Percentiles rank a stretch among this genome's conserved stretches.
Conservation (phyloP, 2,888 invertebrate genomes). For the Rhabditophanes sp. region DNA sequence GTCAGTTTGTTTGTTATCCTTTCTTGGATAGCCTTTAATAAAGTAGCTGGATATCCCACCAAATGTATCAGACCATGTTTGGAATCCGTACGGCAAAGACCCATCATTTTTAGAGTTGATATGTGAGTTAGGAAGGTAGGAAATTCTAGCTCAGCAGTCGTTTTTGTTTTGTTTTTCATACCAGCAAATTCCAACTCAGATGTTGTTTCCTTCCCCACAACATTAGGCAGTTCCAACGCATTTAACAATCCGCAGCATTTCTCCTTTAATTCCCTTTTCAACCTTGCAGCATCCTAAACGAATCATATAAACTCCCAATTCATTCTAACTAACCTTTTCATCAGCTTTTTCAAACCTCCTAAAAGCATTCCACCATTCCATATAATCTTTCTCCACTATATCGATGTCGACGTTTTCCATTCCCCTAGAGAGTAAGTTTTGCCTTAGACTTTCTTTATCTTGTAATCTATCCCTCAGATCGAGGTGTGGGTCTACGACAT, state of each 20-base stretch:
- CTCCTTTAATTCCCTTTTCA: slow-evolving; percentile 14
- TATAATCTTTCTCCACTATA: slow-evolving; percentile 14
- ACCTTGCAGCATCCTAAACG: slow-evolving; percentile 7
- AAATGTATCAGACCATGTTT: slow-evolving; percentile 15
- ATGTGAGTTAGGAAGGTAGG: slow-evolving; percentile 11
- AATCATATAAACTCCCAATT: slow-evolving; percentile 5
- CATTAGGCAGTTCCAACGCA: slow-evolving; percentile 20
- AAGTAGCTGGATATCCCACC: slow-evolving; percentile 17
- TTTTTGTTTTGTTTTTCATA: slow-evolving; percentile 5
- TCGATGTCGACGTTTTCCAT: slow-evolving; percentile 13
- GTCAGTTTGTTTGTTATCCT: too few species aligned
- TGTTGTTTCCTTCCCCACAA: slow-evolving; percentile 11
- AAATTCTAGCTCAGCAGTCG: background rate
- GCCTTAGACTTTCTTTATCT: slow-evolving; percentile 10
- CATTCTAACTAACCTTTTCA: slow-evolving; percentile 9
- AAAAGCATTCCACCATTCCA: slow-evolving; percentile 17
- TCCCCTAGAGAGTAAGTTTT: slow-evolving; percentile 14
- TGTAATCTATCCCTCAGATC: slow-evolving; percentile 20
- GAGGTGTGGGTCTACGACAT: slow-evolving; percentile 29
- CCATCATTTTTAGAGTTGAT: slow-evolving; percentile 15
- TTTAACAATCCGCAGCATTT: slow-evolving; percentile 15
- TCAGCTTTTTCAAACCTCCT: slow-evolving; percentile 10
- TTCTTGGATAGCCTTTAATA: slow-evolving; percentile 11
- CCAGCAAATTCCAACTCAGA: slow-evolving; percentile 10
- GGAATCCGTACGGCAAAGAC: slow-evolving; percentile 18